A percentile compares a stretch with the other conserved stretches of the same genome.
These are phyloP conservation scores for Pyrgus malvae DNA, from an alignment of 2,888 invertebrate species.

Conservation along the genomic window DNA sequence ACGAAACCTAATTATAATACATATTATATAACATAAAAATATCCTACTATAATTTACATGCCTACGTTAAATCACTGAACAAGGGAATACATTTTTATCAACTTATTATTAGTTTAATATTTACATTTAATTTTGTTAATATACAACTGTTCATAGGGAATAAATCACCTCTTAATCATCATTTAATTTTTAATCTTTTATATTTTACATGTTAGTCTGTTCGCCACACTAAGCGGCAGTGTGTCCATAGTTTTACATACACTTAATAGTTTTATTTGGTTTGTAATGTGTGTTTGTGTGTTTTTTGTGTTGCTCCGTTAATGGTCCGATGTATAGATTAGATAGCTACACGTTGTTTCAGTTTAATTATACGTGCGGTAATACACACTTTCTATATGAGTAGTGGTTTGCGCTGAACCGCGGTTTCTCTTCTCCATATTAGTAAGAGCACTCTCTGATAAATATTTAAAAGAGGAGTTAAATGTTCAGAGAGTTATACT, in stretches of 20 bases:
- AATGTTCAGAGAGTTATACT: background rate
- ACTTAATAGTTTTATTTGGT: constrained; percentile 48
- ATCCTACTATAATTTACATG: too few relatives aligned
- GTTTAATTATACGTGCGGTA: constrained; percentile 72
- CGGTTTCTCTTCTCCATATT: background rate
- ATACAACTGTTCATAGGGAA: too few relatives aligned
- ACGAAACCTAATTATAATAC: too few relatives aligned
- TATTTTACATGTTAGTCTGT: background rate
- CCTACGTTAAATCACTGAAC: too few relatives aligned
- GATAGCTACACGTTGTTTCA: constrained; percentile 74
- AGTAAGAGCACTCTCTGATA: background rate
- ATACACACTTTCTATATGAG: constrained; percentile 38
- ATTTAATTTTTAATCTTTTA: too few relatives aligned
- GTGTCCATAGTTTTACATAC: constrained; percentile 45
- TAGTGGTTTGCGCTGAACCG: constrained; percentile 13
- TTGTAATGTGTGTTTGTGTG: constrained; percentile 55
- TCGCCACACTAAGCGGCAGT: constrained; percentile 36
- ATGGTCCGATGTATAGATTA: constrained; percentile 73
- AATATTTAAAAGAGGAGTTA: background rate
- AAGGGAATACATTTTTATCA: too few relatives aligned
- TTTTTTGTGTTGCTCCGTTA: constrained; percentile 69
- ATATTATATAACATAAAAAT: too few relatives aligned
- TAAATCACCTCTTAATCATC: too few relatives aligned
- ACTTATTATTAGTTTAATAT: too few relatives aligned
- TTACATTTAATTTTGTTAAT: too few relatives aligned